Base-by-base conservation (phyloP, 2,888 invertebrate genomes). In the Pelosia muscerda region DNA sequence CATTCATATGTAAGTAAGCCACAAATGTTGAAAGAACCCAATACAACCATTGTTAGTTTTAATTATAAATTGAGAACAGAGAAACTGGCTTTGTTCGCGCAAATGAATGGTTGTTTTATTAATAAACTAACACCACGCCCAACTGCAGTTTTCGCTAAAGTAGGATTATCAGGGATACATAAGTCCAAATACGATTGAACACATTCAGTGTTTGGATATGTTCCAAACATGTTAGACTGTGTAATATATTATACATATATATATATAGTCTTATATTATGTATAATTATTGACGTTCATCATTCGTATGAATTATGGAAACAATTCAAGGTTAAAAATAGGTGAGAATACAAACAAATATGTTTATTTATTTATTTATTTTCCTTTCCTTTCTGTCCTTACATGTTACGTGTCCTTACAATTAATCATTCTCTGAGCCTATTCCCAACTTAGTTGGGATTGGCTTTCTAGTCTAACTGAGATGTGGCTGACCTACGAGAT, bases 141-240 rank as follows among this genome's bases (percentile, higher is more conserved):
- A 58, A 64, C 57, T 71, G 61, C 69, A 75, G 59, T 72, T 73
- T 71, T 57, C 34, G 68, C 61, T 49, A 55, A 62, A 68, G 56
- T 56, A 56, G 66, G 61, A 81, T 78, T 69, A 76, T 71, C 61
- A 66, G 61, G 28, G 69, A 70, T 69, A 72, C 68, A 78, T 76
- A 73, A 69, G 69, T 78, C 66, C 22, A 53, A 66, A 68, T 67
- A 63, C 65, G 66, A 78, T 71, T 68, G 66, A 71, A 69, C 68
- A 76, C 54, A 66, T 68, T 42, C 53, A 60, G 26, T 63, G 22
- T 66, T 79, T 79, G 81, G 79, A 81, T 49, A 22, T 53, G 61
- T 64, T 79, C 81, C 79, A 79, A 78, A 62, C 71, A 65, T 78
- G 57, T 63, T 67, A 69, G 76, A 76, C 70, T 74, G 65, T 71